These are phyloP conservation scores for Todus mexicanus DNA, from an alignment of 2,797 vertebrate genomes.

Conservation along the genomic window DNA sequence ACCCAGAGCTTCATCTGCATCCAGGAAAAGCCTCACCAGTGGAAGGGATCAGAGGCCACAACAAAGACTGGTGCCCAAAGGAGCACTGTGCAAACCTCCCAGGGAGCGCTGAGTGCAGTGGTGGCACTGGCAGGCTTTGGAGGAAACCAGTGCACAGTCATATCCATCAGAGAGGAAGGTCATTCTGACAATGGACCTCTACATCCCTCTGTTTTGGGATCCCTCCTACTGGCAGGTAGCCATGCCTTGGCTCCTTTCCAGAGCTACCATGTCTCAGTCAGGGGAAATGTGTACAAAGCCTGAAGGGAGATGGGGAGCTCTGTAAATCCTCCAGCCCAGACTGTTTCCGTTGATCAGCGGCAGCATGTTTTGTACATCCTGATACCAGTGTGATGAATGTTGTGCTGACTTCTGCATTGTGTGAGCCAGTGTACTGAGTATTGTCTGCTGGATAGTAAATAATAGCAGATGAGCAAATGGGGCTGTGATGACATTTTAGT, in stretches of 20 bases:
- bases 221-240: neutral
- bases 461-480: slow-evolving; percentile 54
- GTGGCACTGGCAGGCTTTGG: neutral
- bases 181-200: neutral
- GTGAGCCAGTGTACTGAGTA: neutral
- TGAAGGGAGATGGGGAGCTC: neutral
- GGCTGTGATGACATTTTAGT: slow-evolving; percentile 33
- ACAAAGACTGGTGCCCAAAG: neutral
- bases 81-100: neutral
- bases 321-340: slow-evolving; percentile 11
- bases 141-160: neutral
- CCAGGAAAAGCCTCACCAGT: neutral
- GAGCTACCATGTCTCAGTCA: neutral
- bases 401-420: slow-evolving; percentile 43
- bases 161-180: neutral
- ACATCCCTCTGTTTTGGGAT: neutral
- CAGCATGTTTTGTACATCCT: neutral
- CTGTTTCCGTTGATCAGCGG: neutral
- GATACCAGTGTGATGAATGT: slow-evolving; percentile 25
- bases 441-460: slow-evolving; percentile 43
- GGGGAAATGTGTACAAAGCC: neutral
- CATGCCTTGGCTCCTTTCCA: neutral
- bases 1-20: neutral
- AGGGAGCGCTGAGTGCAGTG: neutral
- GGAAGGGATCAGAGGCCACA: neutral